Evolutionary conservation across 2,888 invertebrate genomes (phyloP).

Genomic region (Lepetodrilus schrolli): DNA sequence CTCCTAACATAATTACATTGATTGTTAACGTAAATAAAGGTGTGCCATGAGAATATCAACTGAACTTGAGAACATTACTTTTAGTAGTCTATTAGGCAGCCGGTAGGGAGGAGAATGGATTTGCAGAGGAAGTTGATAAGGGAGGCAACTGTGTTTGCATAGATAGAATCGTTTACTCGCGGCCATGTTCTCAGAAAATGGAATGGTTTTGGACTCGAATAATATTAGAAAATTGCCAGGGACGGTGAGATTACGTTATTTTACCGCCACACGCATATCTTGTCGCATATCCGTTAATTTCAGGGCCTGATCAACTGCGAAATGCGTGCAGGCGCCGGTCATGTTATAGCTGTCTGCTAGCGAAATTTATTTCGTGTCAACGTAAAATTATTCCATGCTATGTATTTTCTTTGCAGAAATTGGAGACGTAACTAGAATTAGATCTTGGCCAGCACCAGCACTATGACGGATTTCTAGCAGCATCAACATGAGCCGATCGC

Average conservation of each 20-base stretch:
- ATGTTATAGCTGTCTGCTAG: constrained; percentile 19
- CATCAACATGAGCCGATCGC: background rate
- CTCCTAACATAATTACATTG: background rate
- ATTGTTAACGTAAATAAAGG: too few species aligned
- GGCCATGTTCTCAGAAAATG: constrained; percentile 25
- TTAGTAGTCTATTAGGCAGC: background rate
- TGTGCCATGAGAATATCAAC: too few species aligned
- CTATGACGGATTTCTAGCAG: background rate
- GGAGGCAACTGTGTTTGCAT: constrained; percentile 19
- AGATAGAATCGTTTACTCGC: constrained; percentile 21
- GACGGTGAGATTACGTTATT: background rate
- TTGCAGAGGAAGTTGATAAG: background rate
- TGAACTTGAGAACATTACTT: too few species aligned
- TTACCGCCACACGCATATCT: background rate
- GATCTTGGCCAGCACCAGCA: background rate
- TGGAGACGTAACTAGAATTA: too few species aligned
- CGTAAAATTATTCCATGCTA: constrained; percentile 3
- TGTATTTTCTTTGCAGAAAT: too few species aligned
- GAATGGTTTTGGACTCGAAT: constrained; percentile 25
- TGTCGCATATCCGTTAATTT: too few species aligned
- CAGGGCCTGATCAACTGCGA: background rate
- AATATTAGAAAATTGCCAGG: background rate
- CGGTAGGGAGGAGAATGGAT: constrained; percentile 9
- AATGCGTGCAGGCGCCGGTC: background rate
- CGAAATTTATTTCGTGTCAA: constrained; percentile 12